Conservation (phyloP, 2,888 invertebrate genomes). For the Nyleta sp. region DNA sequence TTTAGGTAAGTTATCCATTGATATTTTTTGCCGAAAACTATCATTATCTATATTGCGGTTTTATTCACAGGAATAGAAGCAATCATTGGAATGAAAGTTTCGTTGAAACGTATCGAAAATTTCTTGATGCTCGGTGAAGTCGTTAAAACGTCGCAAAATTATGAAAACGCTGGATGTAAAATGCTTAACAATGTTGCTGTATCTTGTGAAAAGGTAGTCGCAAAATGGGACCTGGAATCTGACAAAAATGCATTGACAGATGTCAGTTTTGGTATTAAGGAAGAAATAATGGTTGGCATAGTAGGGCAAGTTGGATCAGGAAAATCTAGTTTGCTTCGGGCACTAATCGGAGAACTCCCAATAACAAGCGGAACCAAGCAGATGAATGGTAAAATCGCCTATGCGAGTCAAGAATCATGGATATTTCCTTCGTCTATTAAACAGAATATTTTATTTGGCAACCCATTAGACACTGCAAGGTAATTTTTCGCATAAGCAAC, state of each 20-base stretch:
- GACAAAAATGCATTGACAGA: conserved; percentile 87
- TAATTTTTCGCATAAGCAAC: neutral
- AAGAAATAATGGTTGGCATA: conserved; percentile 86
- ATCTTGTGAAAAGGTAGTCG: conserved; percentile 85
- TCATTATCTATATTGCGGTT: no score
- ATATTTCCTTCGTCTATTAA: conserved; percentile 87
- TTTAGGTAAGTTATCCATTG: conserved; percentile 71
- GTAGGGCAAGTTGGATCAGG: conserved; percentile 87
- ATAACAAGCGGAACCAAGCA: conserved; percentile 85
- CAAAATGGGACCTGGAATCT: conserved; percentile 87
- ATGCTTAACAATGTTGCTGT: conserved; percentile 71
- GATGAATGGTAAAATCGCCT: conserved; percentile 87
- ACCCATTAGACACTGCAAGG: conserved; percentile 74
- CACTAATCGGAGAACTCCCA: conserved; percentile 87
- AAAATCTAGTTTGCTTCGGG: conserved; percentile 85
- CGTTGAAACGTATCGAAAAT: conserved; percentile 83
- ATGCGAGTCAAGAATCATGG: conserved; percentile 94
- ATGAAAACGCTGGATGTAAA: neutral
- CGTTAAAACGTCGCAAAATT: neutral
- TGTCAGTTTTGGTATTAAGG: conserved; percentile 86
- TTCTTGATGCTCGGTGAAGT: conserved; percentile 74
- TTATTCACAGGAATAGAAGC: neutral
- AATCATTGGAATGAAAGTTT: conserved; percentile 86
- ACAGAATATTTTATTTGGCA: conserved; percentile 84
- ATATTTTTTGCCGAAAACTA: no score